These are phyloP conservation scores for Leucoma salicis DNA, from an alignment of 2,888 invertebrate species.

Conservation along the genomic window DNA sequence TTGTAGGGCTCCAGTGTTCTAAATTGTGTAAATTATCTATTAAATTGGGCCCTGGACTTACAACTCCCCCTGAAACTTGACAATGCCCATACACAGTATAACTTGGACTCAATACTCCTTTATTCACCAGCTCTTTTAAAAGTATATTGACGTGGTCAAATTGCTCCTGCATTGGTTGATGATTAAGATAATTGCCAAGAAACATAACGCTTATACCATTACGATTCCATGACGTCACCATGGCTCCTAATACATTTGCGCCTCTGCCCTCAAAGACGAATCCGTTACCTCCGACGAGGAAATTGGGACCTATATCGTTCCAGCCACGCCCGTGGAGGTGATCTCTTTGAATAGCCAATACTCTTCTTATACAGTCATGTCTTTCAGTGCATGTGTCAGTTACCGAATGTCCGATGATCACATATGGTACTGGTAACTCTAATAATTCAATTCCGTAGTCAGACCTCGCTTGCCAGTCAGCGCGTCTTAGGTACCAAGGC, in stretches of 20 bases:
- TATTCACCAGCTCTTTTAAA: slow-evolving; percentile 44
- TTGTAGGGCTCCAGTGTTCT: slow-evolving; percentile 49
- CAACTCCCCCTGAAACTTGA: slow-evolving; percentile 45
- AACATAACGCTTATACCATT: slow-evolving; percentile 61
- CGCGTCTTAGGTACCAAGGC: slow-evolving; percentile 67
- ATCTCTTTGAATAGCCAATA: slow-evolving; percentile 50
- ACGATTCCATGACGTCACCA: slow-evolving; percentile 52
- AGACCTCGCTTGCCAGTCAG: slow-evolving; percentile 66
- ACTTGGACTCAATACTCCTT: slow-evolving; percentile 42
- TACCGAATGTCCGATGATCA: slow-evolving; percentile 63
- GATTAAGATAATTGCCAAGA: slow-evolving; percentile 54
- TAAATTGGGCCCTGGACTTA: slow-evolving; percentile 53
- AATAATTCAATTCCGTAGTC: slow-evolving; percentile 45
- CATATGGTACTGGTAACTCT: slow-evolving; percentile 49
- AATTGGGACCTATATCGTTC: slow-evolving; percentile 66
- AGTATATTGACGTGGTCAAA: slow-evolving; percentile 51
- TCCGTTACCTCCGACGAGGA: slow-evolving; percentile 60
- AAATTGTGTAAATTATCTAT: slow-evolving; percentile 43
- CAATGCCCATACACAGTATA: slow-evolving; percentile 57
- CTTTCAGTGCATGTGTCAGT: slow-evolving; percentile 42
- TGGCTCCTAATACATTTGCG: slow-evolving; percentile 55
- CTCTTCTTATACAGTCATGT: slow-evolving; percentile 49
- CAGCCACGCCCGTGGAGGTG: slow-evolving; percentile 44
- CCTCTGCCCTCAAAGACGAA: slow-evolving; percentile 67
- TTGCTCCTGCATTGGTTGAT: slow-evolving; percentile 41